phyloP scores from a whole-genome alignment of 2,888 invertebrate species.

The Tubulanus polymorphus region DNA sequence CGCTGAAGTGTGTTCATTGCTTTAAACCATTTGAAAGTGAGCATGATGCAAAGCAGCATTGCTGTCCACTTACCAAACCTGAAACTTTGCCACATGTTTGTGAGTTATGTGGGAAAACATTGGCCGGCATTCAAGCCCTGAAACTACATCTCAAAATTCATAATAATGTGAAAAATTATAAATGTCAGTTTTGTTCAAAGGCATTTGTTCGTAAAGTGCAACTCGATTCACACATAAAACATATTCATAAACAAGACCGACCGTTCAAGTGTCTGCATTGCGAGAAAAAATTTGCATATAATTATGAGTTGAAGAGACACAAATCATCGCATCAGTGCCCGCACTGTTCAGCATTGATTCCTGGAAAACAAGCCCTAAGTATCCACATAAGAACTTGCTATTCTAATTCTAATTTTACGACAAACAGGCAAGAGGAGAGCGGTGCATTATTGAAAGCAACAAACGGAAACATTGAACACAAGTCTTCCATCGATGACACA shows the following conservation, averaged over 20 bases:
- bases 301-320: neutral
- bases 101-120: neutral
- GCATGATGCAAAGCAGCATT: neutral
- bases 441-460: no score
- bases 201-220: neutral
- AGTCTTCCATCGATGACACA: no score
- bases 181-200: neutral
- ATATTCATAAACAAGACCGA: neutral
- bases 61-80: neutral
- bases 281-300: neutral
- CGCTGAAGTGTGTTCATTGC: neutral
- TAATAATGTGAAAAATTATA: neutral
- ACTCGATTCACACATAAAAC: neutral
- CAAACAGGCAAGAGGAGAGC: no score
- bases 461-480: no score
- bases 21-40: neutral
- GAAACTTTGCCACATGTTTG: neutral
- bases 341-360: no score
- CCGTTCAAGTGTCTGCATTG: neutral
- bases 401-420: no score
- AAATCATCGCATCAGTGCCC: no score
- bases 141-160: neutral
- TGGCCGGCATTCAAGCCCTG: neutral
- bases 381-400: no score
- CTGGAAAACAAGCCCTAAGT: no score